These are phyloP conservation scores for Aphaenogaster floridana DNA, from an alignment of 1,140 invertebrate genomes.

Conservation along the genomic window DNA sequence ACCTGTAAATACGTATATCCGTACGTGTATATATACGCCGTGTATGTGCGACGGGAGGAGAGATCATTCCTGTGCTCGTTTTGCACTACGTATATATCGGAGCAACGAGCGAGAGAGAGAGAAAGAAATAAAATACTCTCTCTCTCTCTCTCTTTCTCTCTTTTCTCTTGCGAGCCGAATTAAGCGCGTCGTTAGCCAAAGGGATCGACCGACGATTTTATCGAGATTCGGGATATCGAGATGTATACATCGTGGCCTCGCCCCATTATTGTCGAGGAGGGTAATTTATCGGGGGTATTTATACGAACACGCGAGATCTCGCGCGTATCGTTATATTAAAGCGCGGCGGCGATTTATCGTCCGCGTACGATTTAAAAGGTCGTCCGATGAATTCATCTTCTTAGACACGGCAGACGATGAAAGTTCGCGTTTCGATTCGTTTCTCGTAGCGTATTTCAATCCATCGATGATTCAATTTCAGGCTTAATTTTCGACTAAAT, in stretches of 20 bases:
- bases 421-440: not conserved
- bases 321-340: not conserved
- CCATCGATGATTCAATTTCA: not conserved
- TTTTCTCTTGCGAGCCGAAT: slow-evolving; percentile 27
- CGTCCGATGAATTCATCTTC: slow-evolving; percentile 4
- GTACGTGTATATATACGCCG: slow-evolving; percentile 3
- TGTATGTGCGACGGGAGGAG: slow-evolving; percentile 20
- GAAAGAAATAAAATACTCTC: not conserved
- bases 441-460: not conserved
- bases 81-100: slow-evolving; percentile 33
- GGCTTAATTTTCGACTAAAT: not conserved
- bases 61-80: slow-evolving; percentile 49
- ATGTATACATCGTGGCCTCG: slow-evolving; percentile 32
- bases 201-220: slow-evolving; percentile 56
- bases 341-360: not conserved
- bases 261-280: slow-evolving; percentile 38
- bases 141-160: not conserved
- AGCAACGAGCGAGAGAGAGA: not conserved
- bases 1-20: slow-evolving; percentile 59
- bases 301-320: slow-evolving; percentile 13
- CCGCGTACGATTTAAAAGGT: not conserved
- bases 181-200: slow-evolving; percentile 59
- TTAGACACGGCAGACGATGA: not conserved
- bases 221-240: slow-evolving; percentile 49
- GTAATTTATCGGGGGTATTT: slow-evolving; percentile 51